Evolutionary conservation across 2,888 invertebrate genomes (phyloP), one percentile per base, ranked within the genome.

Genomic region (Unio pictorum): DNA sequence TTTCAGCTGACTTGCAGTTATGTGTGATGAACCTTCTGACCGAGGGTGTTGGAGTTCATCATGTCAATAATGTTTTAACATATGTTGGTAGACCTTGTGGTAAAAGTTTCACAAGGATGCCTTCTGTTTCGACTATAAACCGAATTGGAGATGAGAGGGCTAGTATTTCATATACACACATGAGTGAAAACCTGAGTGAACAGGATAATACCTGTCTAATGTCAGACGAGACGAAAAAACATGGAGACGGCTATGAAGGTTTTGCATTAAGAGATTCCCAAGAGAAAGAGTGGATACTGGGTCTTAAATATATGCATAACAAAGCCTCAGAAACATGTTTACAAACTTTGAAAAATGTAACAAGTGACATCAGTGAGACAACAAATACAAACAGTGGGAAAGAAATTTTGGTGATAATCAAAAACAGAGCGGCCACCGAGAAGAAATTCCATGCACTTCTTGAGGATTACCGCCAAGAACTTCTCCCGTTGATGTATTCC

Each of bases 1-100:
- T 3, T 45, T 45, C 11, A 45, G 45, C 45, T 45, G 15, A 45
- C 15, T 45, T 45, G 15, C 45, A 45, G 15, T 45, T 15, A 45
- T 45, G 15, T 15, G 45, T 45, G 45, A 45, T 45, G 45, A 15
- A 45, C 45, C 11, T 45, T 3, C 34, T 5, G 34, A 3, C 45
- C 15, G 67, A 73, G 30, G 67, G 67, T 56, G 70, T 70, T 18
- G 73, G 73, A 34, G 70, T 73, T 7, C 69, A 65, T 55, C 73
- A 70, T 70, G 70, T 73, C 0, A 67, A 68, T 60, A 73, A 73
- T 54, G 66, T 67, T 5, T 65, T 70, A 59, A 65, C 55, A 20
- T 61, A 67, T 67, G 67, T 65, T 23, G 57, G 55, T 55, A 34
- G 34, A 17, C n/a, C 67, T 17, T 69, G 67, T 64, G 67, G 73